Evolutionary conservation across 2,113 vertebrate species (phyloP).

Genomic region (Anguilla japonica): DNA sequence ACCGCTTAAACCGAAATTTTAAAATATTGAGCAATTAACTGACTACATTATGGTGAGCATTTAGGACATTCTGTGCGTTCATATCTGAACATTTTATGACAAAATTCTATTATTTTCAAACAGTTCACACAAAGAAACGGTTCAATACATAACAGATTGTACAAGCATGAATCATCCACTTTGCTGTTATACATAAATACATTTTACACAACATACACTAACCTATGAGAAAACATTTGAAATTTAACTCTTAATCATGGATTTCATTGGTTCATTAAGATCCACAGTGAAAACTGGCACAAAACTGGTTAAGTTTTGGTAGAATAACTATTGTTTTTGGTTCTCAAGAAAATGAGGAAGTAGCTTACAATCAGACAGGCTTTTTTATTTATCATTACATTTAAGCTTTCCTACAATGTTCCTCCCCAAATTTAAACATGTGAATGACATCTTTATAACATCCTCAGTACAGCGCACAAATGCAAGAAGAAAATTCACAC

Average conservation of each 20-base stretch:
- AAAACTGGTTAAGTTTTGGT: background rate
- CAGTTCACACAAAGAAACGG: background rate
- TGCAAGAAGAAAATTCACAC: conserved; percentile 7
- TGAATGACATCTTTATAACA: background rate
- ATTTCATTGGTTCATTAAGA: background rate
- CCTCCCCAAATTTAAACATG: background rate
- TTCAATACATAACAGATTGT: background rate
- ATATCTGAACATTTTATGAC: background rate
- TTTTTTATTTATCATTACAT: conserved; percentile 18
- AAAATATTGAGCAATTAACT: background rate
- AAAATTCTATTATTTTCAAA: background rate
- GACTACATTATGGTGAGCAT: background rate
- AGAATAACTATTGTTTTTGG: too few species aligned
- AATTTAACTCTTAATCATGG: background rate
- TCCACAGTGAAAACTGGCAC: background rate
- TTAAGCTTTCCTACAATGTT: background rate
- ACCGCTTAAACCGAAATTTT: background rate
- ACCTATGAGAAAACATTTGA: background rate
- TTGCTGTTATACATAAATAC: background rate
- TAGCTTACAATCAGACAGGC: background rate
- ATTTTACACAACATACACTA: background rate
- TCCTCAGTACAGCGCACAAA: background rate
- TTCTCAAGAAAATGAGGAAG: conserved; percentile 1
- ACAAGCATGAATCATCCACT: background rate
- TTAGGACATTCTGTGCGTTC: background rate